A percentile compares a stretch with the other conserved stretches of the same genome.
phyloP scores from a whole-genome alignment of 2,113 vertebrate genomes.

The Sylvicapra grimmia region DNA sequence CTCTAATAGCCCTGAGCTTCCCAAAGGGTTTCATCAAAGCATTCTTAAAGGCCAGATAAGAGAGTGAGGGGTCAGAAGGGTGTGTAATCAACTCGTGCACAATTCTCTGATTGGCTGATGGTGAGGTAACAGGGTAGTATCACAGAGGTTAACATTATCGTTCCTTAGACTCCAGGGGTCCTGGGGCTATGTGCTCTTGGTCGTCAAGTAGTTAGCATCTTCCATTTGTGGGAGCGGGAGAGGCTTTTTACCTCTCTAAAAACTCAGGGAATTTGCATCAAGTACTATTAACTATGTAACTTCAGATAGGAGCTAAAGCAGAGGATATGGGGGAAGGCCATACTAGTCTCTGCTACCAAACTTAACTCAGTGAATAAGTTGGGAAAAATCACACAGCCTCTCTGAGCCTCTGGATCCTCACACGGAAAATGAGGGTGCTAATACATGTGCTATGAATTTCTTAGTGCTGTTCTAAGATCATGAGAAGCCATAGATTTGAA shows the following conservation, averaged over 20 bases:
- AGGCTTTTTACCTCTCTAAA: neutral
- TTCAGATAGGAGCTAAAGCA: neutral
- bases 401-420: neutral
- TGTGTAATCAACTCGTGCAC: neutral
- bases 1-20: neutral
- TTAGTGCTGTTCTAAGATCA: neutral
- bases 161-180: neutral
- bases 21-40: neutral
- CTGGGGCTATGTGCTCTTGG: neutral
- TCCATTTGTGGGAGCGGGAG: neutral
- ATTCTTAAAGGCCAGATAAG: neutral
- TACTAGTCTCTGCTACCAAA: neutral
- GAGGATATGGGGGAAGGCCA: neutral
- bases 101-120: neutral
- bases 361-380: neutral
- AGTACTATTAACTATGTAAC: neutral
- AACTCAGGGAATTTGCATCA: neutral
- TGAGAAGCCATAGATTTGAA: neutral
- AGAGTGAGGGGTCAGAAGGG: neutral
- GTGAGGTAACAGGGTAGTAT: neutral
- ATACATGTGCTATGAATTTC: neutral
- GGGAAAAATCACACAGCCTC: neutral
- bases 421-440: neutral
- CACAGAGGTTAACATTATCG: neutral
- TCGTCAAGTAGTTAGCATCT: neutral